Evolutionary conservation across 2,113 vertebrate genomes (phyloP).

Genomic region (Hemichromis elongatus): DNA sequence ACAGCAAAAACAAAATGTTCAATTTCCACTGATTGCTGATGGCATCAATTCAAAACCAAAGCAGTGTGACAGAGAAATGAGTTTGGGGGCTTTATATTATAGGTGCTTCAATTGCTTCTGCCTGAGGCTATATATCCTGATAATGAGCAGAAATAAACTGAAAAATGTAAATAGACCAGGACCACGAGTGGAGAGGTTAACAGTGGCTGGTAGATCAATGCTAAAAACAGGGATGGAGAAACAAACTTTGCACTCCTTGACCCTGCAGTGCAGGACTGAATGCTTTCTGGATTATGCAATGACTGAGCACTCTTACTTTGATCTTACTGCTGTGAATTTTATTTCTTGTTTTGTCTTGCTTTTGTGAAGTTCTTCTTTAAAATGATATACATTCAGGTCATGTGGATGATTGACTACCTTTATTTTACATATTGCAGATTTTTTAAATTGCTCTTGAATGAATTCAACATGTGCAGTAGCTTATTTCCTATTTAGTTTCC

Average conservation of each 20-base stretch:
- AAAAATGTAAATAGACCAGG: slow-evolving; percentile 62
- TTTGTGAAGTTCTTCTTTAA: neutral
- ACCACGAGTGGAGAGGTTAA: slow-evolving; percentile 45
- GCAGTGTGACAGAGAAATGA: slow-evolving; percentile 50
- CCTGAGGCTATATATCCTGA: slow-evolving; percentile 50
- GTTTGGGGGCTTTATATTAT: slow-evolving; percentile 51
- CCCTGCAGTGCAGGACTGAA: neutral
- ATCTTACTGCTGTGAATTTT: neutral
- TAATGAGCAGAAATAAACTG: slow-evolving; percentile 69
- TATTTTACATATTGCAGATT: slow-evolving; percentile 20
- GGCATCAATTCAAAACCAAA: slow-evolving; percentile 54
- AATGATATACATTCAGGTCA: neutral
- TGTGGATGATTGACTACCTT: slow-evolving; percentile 5
- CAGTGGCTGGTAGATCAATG: slow-evolving; percentile 30
- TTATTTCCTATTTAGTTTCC: slow-evolving; percentile 16
- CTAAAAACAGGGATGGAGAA: slow-evolving; percentile 29
- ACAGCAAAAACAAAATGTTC: slow-evolving; percentile 12
- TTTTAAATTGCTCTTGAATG: slow-evolving; percentile 23
- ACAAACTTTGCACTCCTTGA: slow-evolving; percentile 10
- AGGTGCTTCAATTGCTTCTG: slow-evolving; percentile 55
- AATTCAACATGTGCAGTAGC: slow-evolving; percentile 34
- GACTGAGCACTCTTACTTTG: neutral
- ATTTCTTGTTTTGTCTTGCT: neutral
- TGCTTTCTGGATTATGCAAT: neutral
- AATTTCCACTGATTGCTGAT: slow-evolving; percentile 30